A percentile compares a stretch with the other conserved stretches of the same genome.
Conservation (phyloP, 1,140 invertebrate species). For the Adelges cooleyi region DNA sequence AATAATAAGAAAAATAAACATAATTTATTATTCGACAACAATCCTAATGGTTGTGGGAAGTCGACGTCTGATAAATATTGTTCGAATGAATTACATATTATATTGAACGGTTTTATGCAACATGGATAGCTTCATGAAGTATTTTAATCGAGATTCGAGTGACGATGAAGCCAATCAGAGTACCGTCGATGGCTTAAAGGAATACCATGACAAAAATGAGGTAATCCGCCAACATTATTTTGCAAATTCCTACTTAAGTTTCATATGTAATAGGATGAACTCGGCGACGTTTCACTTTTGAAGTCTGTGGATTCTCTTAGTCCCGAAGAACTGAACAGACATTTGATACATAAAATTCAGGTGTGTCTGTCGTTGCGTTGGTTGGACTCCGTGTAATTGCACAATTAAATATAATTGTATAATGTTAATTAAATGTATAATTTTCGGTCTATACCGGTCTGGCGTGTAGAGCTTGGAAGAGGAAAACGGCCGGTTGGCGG, state of each 20-base stretch:
- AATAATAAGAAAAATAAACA: too few relatives aligned
- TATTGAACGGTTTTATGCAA: too few relatives aligned
- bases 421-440: background rate
- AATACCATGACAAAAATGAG: background rate
- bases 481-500: background rate
- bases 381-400: too few relatives aligned
- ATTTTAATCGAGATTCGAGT: background rate
- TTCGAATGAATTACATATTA: too few relatives aligned
- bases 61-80: too few relatives aligned
- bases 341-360: slow-evolving; percentile 9
- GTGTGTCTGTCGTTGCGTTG: background rate
- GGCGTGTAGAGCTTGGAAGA: background rate
- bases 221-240: background rate
- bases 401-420: too few relatives aligned
- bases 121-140: slow-evolving; percentile 5
- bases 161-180: background rate
- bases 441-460: background rate
- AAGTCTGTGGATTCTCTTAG: background rate
- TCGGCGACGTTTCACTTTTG: background rate
- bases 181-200: background rate
- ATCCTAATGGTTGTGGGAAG: too few relatives aligned
- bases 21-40: too few relatives aligned
- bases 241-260: background rate
- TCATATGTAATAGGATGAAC: background rate
- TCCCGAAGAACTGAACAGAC: background rate